Evolutionary conservation across 2,113 vertebrate genomes (phyloP).

Genomic region (Tamias sibiricus): DNA sequence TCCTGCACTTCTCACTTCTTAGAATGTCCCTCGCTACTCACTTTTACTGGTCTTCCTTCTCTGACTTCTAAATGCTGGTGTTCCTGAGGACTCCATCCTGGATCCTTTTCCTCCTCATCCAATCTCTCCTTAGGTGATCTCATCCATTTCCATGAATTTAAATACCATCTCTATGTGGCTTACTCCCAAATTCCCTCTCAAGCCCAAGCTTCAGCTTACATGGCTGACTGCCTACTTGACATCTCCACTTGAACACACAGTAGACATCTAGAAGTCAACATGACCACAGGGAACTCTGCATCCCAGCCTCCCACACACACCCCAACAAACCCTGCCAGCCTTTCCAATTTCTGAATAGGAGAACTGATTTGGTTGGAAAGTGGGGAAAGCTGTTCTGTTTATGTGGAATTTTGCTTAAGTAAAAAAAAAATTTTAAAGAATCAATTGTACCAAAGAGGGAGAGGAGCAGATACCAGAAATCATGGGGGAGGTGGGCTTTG

Average conservation of each 20-base stretch:
- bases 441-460: neutral
- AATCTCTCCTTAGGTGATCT: neutral
- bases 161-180: slow-evolving; percentile 39
- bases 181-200: slow-evolving; percentile 20
- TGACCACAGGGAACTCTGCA: neutral
- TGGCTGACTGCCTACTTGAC: neutral
- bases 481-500: neutral
- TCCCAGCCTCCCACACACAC: too few species aligned
- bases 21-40: neutral
- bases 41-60: neutral
- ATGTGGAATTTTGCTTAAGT: neutral
- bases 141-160: slow-evolving; percentile 40
- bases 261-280: slow-evolving; percentile 44
- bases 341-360: slow-evolving; percentile 25
- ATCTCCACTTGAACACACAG: neutral
- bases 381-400: neutral
- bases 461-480: neutral
- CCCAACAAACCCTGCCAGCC: neutral
- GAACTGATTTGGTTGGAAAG: neutral
- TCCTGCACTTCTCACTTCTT: neutral
- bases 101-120: neutral
- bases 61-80: neutral
- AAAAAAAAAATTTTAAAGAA: neutral
- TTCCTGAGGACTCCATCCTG: neutral
- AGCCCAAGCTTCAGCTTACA: slow-evolving; percentile 10